Base-by-base conservation (phyloP, 30 jellyfish, hydroid and myxozoan species). In the Morbakka virulenta region DNA sequence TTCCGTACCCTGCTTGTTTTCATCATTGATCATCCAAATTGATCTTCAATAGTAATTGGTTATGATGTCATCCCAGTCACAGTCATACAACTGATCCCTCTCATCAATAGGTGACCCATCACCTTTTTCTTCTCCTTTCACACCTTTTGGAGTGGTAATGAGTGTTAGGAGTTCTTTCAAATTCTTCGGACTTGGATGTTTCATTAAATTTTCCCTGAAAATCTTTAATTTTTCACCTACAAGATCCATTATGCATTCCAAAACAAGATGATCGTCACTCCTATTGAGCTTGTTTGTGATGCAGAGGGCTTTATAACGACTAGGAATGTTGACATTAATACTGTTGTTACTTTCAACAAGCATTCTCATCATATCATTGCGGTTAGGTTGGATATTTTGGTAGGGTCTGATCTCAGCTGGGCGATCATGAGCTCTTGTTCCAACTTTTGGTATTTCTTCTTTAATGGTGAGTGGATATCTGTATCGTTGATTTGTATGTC, bases 381-480 rank as follows among this genome's bases (percentile, higher is more conserved):
- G 92, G 30, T 67, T 28, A 35, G 92, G 87, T 25, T 76, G 3
- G 85, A 85, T 14, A 79, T 51, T 49, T 66, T 66, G n/a, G n/a
- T n/a, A n/a, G n/a, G n/a, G n/a, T n/a, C 36, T 14, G 25, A 49
- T 17, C 68, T 29, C 65, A 79, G 57, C 28, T 79, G 32, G 26
- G 36, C 50, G n/a, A 79, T 76, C 91, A 79, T 69, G 32, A 79
- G 67, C 35, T n/a, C n/a, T n/a, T n/a, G n/a, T n/a, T n/a, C n/a
- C n/a, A n/a, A n/a, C n/a, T n/a, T n/a, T n/a, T n/a, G 74, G 65
- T 79, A 79, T 35, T n/a, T 13, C 29, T 32, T 35, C 35, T 79
- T 79, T 9, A 79, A 50, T 28, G 2, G 64, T 22, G 32, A 33
- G 28, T 80, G 85, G 31, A 30, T 51, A 52, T 69, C 64, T 32